These are phyloP conservation scores for Euborellia annulipes DNA, from an alignment of 1,140 invertebrate species.

Conservation along the genomic window DNA sequence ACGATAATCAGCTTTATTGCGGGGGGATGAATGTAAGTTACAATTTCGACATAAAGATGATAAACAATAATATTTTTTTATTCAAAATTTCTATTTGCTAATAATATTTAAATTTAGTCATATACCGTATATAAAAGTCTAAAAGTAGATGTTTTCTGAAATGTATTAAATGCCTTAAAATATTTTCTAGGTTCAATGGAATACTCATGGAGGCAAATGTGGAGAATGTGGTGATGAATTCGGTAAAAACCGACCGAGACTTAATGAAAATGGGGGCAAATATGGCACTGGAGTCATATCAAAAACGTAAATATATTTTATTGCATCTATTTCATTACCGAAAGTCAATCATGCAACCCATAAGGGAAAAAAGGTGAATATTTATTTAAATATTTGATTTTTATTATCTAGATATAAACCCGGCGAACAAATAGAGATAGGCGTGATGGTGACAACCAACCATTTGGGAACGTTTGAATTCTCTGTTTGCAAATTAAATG, in stretches of 20 bases:
- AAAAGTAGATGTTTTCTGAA: no score
- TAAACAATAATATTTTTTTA: no score
- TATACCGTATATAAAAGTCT: neutral
- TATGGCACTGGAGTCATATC: conserved; percentile 39
- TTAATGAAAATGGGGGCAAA: conserved; percentile 43
- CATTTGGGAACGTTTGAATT: conserved; percentile 35
- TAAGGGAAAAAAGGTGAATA: conserved; percentile 16
- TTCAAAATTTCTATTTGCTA: conserved; percentile 10
- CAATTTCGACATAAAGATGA: no score
- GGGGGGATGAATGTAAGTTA: conserved; percentile 41
- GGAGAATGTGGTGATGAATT: conserved; percentile 41
- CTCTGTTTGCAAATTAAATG: conserved; percentile 34
- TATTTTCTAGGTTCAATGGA: conserved; percentile 26
- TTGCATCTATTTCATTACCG: neutral
- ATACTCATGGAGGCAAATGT: conserved; percentile 33
- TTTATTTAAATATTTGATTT: neutral
- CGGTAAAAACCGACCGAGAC: conserved; percentile 30
- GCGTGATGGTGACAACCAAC: conserved; percentile 23
- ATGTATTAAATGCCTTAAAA: neutral
- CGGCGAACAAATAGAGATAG: conserved; percentile 17
- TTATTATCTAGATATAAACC: conserved; percentile 18
- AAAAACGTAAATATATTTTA: conserved; percentile 1
- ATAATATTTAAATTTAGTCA: neutral
- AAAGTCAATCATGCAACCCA: neutral
- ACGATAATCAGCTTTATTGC: conserved; percentile 50